Evolutionary conservation across 2,888 invertebrate species (phyloP).

Genomic region (Drosophila robusta): DNA sequence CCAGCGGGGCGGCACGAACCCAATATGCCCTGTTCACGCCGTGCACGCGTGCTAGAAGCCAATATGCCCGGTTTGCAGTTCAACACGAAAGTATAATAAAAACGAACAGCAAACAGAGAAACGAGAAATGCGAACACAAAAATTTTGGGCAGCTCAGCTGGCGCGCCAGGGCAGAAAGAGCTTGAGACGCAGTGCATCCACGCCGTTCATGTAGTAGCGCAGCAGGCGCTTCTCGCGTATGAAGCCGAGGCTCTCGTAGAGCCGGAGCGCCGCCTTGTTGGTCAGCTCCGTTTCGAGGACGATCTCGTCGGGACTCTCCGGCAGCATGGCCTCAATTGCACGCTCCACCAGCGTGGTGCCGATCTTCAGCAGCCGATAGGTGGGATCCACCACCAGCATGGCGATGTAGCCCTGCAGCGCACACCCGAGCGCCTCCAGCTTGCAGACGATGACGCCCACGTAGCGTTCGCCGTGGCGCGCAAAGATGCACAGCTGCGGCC

Average conservation of each 20-base stretch:
- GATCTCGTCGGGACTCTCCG: conserved; percentile 97
- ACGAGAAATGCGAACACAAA: neutral
- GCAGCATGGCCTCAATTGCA: conserved; percentile 92
- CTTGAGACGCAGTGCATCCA: conserved; percentile 97
- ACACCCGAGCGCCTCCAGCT: conserved; percentile 23
- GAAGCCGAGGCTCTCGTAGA: conserved; percentile 99
- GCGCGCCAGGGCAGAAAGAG: conserved; percentile 90
- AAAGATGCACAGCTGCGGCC: conserved; percentile 65
- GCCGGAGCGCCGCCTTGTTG: conserved; percentile 96
- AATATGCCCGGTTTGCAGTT: neutral
- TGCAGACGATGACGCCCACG: conserved; percentile 69
- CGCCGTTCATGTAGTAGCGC: conserved; percentile 99
- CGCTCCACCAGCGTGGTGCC: conserved; percentile 53
- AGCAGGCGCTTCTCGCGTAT: conserved; percentile 98
- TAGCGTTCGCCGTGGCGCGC: conserved; percentile 51
- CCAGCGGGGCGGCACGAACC: too few species aligned
- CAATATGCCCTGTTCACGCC: too few species aligned
- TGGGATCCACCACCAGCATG: conserved; percentile 68
- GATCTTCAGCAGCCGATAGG: conserved; percentile 52
- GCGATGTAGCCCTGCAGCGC: conserved; percentile 58
- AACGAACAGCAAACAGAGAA: conserved; percentile 1
- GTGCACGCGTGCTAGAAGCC: too few species aligned
- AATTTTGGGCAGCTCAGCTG: neutral
- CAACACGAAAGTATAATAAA: neutral
- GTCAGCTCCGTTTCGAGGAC: conserved; percentile 99